A percentile compares a stretch with the other conserved stretches of the same genome.
phyloP scores from a whole-genome alignment of 1,140 invertebrate species.

The Babylonia areolata region DNA sequence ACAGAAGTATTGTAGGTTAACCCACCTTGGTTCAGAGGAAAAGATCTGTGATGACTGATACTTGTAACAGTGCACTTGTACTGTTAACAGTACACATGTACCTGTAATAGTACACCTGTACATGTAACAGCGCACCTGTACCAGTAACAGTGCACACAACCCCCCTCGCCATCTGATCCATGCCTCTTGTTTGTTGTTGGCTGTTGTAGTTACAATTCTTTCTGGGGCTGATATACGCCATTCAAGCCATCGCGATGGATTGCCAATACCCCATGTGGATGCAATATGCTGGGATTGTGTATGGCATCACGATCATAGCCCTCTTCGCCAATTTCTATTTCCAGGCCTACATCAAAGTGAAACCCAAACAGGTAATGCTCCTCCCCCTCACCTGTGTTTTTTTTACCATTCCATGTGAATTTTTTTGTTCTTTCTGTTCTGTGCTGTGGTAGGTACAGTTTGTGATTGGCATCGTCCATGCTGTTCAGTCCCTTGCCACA shows the following conservation, averaged over 20 bases:
- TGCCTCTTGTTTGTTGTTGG: constrained; percentile 52
- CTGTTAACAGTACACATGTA: too few species aligned
- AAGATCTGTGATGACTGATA: too few species aligned
- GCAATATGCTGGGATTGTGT: constrained; percentile 65
- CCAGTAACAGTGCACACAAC: too few species aligned
- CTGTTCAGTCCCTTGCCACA: constrained; percentile 87
- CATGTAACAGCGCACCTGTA: too few species aligned
- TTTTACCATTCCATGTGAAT: background rate
- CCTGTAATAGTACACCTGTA: too few species aligned
- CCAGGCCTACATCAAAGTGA: constrained; percentile 65
- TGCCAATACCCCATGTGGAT: constrained; percentile 72
- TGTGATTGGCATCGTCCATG: constrained; percentile 87
- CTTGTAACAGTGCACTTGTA: too few species aligned
- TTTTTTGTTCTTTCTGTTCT: constrained; percentile 52
- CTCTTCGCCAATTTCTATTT: constrained; percentile 75
- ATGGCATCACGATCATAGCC: constrained; percentile 71
- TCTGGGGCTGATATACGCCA: constrained; percentile 68
- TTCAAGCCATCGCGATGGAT: constrained; percentile 63
- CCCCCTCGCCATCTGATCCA: background rate
- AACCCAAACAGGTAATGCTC: constrained; percentile 47
- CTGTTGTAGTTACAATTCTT: constrained; percentile 71
- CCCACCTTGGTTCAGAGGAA: too few species aligned
- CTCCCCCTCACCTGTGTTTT: constrained; percentile 30
- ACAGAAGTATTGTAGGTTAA: too few species aligned
- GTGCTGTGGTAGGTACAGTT: constrained; percentile 85